Evolutionary conservation across 2,797 vertebrate genomes (phyloP).

Genomic region (Anabas testudineus): DNA sequence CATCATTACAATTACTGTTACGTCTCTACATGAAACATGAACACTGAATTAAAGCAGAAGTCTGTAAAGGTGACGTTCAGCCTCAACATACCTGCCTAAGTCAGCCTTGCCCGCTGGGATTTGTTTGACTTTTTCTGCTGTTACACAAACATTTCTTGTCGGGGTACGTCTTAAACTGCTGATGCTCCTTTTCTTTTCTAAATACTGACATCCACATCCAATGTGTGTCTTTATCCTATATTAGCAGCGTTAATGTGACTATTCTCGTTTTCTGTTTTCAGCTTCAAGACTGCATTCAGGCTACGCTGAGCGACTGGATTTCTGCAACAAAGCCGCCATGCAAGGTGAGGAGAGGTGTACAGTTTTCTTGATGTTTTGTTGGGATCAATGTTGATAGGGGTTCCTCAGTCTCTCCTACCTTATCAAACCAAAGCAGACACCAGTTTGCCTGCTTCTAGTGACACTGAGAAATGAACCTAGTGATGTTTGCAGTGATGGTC

Average conservation of each 20-base stretch:
- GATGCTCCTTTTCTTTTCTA: neutral
- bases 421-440: no score
- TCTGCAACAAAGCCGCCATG: conserved; percentile 79
- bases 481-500: neutral
- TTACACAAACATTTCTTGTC: neutral
- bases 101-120: neutral
- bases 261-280: conserved; percentile 70
- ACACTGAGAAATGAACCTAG: neutral
- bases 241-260: neutral
- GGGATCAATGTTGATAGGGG: neutral
- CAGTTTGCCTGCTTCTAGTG: neutral
- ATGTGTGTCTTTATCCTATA: no score
- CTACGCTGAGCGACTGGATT: conserved; percentile 93
- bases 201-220: no score
- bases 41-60: neutral
- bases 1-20: no score
- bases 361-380: neutral
- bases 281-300: conserved; percentile 96
- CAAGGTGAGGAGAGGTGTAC: conserved; percentile 77
- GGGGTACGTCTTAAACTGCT: no score
- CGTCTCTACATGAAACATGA: neutral
- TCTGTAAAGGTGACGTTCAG: neutral
- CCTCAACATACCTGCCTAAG: neutral
- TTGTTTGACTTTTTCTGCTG: conserved; percentile 1
- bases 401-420: neutral